phyloP scores from a whole-genome alignment of 2,888 invertebrate genomes.

The Barypeithes pellucidus region DNA sequence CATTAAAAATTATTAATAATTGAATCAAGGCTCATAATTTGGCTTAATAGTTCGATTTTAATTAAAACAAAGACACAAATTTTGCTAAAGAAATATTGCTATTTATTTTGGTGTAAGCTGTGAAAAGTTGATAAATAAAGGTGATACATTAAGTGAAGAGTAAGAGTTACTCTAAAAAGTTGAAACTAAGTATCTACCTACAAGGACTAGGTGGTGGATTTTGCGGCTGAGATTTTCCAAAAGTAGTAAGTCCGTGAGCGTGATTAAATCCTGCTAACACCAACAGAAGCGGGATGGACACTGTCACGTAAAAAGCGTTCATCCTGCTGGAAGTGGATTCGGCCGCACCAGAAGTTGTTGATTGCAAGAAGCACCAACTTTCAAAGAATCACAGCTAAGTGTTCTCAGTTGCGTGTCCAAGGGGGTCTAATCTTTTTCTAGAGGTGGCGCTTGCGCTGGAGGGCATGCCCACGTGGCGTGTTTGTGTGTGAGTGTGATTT shows the following conservation, averaged over 20 bases:
- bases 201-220: slow-evolving; percentile 30
- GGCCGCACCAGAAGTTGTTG: slow-evolving; percentile 17
- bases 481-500: slow-evolving; percentile 47
- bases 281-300: slow-evolving; percentile 74
- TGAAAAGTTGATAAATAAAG: background rate
- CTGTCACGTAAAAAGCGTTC: slow-evolving; percentile 69
- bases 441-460: slow-evolving; percentile 61
- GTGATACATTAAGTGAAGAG: no score
- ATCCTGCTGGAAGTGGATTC: slow-evolving; percentile 55
- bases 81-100: no score
- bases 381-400: slow-evolving; percentile 62
- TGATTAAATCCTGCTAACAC: slow-evolving; percentile 71
- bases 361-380: slow-evolving; percentile 18
- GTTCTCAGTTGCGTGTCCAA: slow-evolving; percentile 61
- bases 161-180: background rate
- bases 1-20: no score
- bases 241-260: slow-evolving; percentile 70
- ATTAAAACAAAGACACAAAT: no score
- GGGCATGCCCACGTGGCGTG: slow-evolving; percentile 62
- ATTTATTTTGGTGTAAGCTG: background rate
- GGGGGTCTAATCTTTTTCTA: background rate
- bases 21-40: no score
- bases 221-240: slow-evolving; percentile 66
- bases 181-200: slow-evolving; percentile 21
- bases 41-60: no score